A percentile compares a stretch with the other conserved stretches of the same genome.
phyloP scores from a whole-genome alignment of 2,797 vertebrate species.

The Onychomys torridus region DNA sequence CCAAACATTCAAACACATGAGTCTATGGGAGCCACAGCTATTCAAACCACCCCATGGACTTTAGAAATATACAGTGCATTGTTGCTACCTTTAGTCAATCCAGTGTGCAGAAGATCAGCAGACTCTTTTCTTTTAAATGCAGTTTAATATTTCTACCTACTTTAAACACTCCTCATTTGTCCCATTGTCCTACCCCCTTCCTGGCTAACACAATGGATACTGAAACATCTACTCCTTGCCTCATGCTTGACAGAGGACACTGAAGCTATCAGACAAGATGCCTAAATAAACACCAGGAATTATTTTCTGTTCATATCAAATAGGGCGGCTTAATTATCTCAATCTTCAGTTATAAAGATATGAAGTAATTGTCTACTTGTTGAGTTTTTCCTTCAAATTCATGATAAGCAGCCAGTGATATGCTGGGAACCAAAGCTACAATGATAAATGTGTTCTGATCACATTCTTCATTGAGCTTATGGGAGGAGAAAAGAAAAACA shows the following conservation, averaged over 20 bases:
- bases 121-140: neutral
- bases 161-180: neutral
- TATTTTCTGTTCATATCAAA: neutral
- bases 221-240: neutral
- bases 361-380: neutral
- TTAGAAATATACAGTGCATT: neutral
- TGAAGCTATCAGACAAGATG: neutral
- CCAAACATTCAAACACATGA: neutral
- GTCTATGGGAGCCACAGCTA: neutral
- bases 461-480: neutral
- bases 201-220: neutral
- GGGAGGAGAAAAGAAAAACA: neutral
- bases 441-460: neutral
- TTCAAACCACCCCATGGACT: neutral
- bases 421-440: neutral
- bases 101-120: neutral
- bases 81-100: neutral
- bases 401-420: neutral
- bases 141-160: neutral
- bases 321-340: neutral
- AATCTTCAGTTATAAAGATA: neutral
- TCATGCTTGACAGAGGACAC: neutral
- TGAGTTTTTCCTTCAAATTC: neutral
- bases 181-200: neutral
- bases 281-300: neutral